Evolutionary conservation across 2,888 invertebrate species (phyloP).

Genomic region (Ectobius pallidus): DNA sequence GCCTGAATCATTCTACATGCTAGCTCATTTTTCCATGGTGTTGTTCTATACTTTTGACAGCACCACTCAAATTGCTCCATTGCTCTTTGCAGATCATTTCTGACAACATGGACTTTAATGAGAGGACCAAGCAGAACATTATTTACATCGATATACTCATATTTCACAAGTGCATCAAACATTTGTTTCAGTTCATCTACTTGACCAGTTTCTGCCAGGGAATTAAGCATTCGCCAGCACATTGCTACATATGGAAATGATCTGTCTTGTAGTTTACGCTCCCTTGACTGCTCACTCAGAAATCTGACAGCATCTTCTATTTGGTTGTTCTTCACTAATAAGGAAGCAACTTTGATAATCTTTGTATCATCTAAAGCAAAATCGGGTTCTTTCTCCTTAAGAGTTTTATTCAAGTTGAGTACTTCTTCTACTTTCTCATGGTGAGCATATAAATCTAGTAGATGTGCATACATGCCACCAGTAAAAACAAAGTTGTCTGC

Average conservation of each 20-base stretch:
- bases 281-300: constrained; percentile 58
- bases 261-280: constrained; percentile 51
- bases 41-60: constrained; percentile 68
- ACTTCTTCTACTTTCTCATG: constrained; percentile 69
- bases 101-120: constrained; percentile 73
- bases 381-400: constrained; percentile 60
- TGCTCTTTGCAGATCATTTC: constrained; percentile 71
- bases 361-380: constrained; percentile 68
- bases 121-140: constrained; percentile 75
- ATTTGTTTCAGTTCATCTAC: constrained; percentile 64
- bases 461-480: constrained; percentile 63
- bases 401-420: constrained; percentile 59
- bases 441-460: constrained; percentile 70
- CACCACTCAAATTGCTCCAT: constrained; percentile 73
- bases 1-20: constrained; percentile 72
- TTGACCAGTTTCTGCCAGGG: constrained; percentile 70
- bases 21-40: constrained; percentile 79
- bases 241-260: constrained; percentile 59
- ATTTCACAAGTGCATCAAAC: constrained; percentile 65
- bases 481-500: constrained; percentile 64
- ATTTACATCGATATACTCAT: constrained; percentile 64
- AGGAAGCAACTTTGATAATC: constrained; percentile 62
- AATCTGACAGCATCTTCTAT: constrained; percentile 62
- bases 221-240: constrained; percentile 72
- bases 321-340: constrained; percentile 64